These are phyloP conservation scores for Cyprinodon brontotheroides DNA, from an alignment of 2,113 vertebrate species.

Conservation along the genomic window DNA sequence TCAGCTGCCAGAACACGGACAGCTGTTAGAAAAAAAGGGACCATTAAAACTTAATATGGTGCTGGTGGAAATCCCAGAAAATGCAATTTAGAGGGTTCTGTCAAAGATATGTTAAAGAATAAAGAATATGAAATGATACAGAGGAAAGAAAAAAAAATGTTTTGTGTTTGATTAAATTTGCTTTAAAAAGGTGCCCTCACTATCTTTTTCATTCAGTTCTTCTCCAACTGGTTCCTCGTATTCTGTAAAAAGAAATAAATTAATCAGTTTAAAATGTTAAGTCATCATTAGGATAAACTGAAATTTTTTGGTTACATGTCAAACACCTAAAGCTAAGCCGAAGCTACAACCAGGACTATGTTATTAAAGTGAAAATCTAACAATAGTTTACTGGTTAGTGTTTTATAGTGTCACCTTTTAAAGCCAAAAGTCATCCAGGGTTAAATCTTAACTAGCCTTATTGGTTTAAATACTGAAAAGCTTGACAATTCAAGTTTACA, in stretches of 20 bases:
- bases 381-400: background rate
- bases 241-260: conserved; percentile 30
- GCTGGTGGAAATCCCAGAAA: background rate
- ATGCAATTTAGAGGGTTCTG: background rate
- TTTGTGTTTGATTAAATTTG: background rate
- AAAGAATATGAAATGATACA: background rate
- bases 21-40: conserved; percentile 18
- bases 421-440: background rate
- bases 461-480: no score
- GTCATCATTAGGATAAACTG: background rate
- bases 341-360: background rate
- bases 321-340: background rate
- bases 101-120: background rate
- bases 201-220: conserved; percentile 16
- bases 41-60: background rate
- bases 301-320: background rate
- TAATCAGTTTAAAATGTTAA: background rate
- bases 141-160: background rate
- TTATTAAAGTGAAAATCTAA: background rate
- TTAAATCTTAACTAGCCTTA: no score
- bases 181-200: conserved; percentile 8
- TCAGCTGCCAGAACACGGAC: conserved; percentile 23
- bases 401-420: background rate
- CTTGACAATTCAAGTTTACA: no score
- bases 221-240: conserved; percentile 23